Evolutionary conservation across 2,797 vertebrate species (phyloP).

Genomic region (Gephyroberyx darwinii): DNA sequence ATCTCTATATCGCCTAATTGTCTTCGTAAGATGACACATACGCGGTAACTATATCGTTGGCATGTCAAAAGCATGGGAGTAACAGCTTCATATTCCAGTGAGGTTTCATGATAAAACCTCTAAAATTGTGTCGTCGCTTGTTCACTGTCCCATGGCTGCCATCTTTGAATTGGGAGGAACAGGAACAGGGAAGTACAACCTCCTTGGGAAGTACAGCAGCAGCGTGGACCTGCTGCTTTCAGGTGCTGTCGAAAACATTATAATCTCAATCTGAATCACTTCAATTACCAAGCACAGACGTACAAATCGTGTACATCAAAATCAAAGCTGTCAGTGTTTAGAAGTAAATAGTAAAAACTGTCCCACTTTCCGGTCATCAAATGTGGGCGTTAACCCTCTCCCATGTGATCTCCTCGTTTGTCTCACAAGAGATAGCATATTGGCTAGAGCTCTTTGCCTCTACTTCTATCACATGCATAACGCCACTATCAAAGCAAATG

Average conservation of each 20-base stretch:
- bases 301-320: too few relatives aligned
- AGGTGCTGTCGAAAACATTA: not conserved
- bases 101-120: conserved; percentile 57
- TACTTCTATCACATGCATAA: too few relatives aligned
- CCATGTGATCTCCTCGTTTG: too few relatives aligned
- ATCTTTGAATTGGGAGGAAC: conserved; percentile 76
- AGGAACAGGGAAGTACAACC: conserved; percentile 66
- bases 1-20: conserved; percentile 40
- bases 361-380: too few relatives aligned
- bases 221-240: conserved; percentile 52
- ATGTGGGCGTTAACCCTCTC: too few relatives aligned
- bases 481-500: too few relatives aligned
- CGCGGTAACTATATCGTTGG: not conserved
- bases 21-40: conserved; percentile 37
- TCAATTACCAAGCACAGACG: too few relatives aligned
- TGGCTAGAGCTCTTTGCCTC: too few relatives aligned
- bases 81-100: conserved; percentile 4
- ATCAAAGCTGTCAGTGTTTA: too few relatives aligned
- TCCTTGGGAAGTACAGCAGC: conserved; percentile 44
- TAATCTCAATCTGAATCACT: too few relatives aligned
- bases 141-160: conserved; percentile 69
- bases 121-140: conserved; percentile 62
- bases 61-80: conserved; percentile 34
- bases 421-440: too few relatives aligned
- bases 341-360: too few relatives aligned